phyloP scores from a whole-genome alignment of 2,113 vertebrate species.

The Ondatra zibethicus region DNA sequence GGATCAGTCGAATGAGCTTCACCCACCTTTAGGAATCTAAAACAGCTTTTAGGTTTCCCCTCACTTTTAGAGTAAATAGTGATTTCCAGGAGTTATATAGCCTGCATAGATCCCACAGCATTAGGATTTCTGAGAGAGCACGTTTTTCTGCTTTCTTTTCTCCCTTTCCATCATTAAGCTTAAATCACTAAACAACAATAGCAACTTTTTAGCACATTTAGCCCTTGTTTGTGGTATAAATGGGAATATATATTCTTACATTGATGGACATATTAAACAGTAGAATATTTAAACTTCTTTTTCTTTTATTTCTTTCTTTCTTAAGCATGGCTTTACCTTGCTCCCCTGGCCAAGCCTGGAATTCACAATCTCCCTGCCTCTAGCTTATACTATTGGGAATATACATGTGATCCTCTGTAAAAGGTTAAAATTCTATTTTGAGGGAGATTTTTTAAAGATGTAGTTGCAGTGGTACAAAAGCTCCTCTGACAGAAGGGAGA shows the following conservation, averaged over 20 bases:
- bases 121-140: not conserved
- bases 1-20: not conserved
- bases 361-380: not conserved
- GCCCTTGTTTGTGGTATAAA: not conserved
- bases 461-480: not conserved
- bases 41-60: not conserved
- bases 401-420: too few relatives aligned
- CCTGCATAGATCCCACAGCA: not conserved
- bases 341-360: not conserved
- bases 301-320: not conserved
- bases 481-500: not conserved
- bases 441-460: not conserved
- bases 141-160: not conserved
- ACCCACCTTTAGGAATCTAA: not conserved
- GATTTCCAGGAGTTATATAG: not conserved
- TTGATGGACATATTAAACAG: not conserved
- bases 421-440: not conserved
- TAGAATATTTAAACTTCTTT: not conserved
- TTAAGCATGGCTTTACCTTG: not conserved
- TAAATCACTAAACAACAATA: not conserved
- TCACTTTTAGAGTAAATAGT: not conserved
- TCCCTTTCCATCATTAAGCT: not conserved
- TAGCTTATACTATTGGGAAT: not conserved
- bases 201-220: not conserved
- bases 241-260: not conserved